Base-by-base conservation (phyloP, 1,140 invertebrate species). In the Mercenaria mercenaria region DNA sequence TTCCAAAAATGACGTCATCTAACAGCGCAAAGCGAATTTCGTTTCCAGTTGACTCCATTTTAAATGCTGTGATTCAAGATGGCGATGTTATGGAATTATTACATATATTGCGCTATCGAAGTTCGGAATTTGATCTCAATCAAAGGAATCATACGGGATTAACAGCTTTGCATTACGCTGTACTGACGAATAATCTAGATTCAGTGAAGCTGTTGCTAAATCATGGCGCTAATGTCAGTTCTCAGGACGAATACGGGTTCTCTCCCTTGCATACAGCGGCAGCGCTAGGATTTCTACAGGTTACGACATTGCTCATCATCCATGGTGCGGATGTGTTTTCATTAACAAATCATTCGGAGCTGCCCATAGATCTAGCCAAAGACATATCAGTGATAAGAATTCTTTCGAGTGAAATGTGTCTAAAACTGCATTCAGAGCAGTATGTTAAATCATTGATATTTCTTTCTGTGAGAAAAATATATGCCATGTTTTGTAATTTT, bases 241-340 rank as follows among this genome's bases (percentile, higher is more conserved):
- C 97, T 69, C 98, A 99, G 91, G 99, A 99, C 96, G 99, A 99
- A 95, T 99, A 99, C 96, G 99, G 99, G 59, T 99, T 99, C 99
- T 99, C 99, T 43, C 99, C 99, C 11, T 96, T 99, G n/a, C 99
- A 99, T 96, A 99, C 99, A 67, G 99, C 99, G 32, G 98, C 99
- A 41, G 99, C 98, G 89, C 99, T 99, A 96, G 99, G 98, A 92
- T 99, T 97, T 96, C 95, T 98, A 90, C 97, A 97, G 61, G 98
- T 98, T 92, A 97, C 97, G 47, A 97, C 97, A 97, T 97, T 96
- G 47, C 90, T 95, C 47, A 64, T 95, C 43, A 43, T 94, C 18
- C 93, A 92, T 83, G 94, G 94, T 0, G 94, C 93, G 18, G 93
- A 95, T 87, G 91, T 94, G 18, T 94, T 94, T 72, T 76, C 91